A percentile compares a stretch with the other conserved stretches of the same genome.
Evolutionary conservation across 2,888 invertebrate genomes (phyloP).

Genomic region (Sarcophaga subvicina): DNA sequence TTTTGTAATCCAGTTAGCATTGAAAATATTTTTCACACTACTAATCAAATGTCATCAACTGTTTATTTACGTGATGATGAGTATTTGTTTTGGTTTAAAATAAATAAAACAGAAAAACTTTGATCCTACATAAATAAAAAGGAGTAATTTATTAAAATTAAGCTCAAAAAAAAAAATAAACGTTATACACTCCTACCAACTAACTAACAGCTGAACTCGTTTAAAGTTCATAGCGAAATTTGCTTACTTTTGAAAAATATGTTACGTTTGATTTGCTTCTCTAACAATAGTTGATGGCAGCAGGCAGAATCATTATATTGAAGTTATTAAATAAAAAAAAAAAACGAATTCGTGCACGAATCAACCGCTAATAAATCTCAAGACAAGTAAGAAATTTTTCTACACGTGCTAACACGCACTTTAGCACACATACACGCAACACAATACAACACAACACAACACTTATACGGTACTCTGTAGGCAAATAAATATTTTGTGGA

Average conservation of each 20-base stretch:
- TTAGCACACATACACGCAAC: background rate
- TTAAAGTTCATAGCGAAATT: background rate
- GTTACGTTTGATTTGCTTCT: background rate
- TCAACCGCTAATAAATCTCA: slow-evolving; percentile 45
- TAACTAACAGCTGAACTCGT: too few relatives aligned
- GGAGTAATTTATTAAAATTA: slow-evolving; percentile 32
- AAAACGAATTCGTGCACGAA: slow-evolving; percentile 38
- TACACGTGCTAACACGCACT: slow-evolving; percentile 14
- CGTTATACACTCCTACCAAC: background rate
- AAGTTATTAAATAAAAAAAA: slow-evolving; percentile 40
- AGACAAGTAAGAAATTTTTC: slow-evolving; percentile 2
- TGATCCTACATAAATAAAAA: background rate
- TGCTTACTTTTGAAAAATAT: slow-evolving; percentile 3
- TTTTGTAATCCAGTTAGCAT: too few relatives aligned
- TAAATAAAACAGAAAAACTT: slow-evolving; percentile 23
- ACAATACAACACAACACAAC: background rate
- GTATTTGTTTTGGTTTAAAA: slow-evolving; percentile 9
- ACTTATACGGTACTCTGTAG: slow-evolving; percentile 1
- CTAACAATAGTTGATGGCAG: background rate
- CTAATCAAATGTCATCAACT: too few relatives aligned
- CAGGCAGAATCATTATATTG: slow-evolving; percentile 4
- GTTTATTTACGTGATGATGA: too few relatives aligned
- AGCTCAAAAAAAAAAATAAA: background rate
- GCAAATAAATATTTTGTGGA: background rate
- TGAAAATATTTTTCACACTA: too few relatives aligned